phyloP scores from a whole-genome alignment of 2,888 invertebrate species.

The Meghimatium bilineatum region DNA sequence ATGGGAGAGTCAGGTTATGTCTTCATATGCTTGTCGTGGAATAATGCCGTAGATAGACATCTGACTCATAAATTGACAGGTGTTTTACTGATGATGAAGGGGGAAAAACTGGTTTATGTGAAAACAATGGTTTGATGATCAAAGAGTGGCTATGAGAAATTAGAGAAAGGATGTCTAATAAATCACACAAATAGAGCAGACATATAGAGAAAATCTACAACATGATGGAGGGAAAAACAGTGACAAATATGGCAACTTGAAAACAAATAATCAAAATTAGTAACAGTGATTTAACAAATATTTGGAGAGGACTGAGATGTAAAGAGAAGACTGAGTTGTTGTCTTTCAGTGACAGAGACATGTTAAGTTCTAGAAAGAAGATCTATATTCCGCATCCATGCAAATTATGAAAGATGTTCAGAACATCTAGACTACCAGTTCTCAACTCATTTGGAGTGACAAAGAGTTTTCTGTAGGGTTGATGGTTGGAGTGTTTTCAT shows the following conservation, averaged over 20 bases:
- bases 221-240: background rate
- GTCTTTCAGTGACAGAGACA: background rate
- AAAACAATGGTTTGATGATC: no score
- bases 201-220: background rate
- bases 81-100: background rate
- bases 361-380: background rate
- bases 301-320: background rate
- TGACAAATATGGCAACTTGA: background rate
- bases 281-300: background rate
- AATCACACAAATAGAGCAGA: background rate
- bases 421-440: no score
- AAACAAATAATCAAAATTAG: background rate
- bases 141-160: no score
- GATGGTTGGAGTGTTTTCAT: no score
- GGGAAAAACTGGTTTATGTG: no score
- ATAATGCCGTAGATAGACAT: background rate
- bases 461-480: no score
- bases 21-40: background rate
- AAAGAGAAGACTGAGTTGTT: background rate
- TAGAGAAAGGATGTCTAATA: background rate
- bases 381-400: background rate
- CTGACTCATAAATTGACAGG: background rate
- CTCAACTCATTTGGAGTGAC: no score
- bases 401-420: background rate
- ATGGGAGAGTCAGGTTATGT: background rate